Percentiles rank a stretch among this genome's conserved stretches.
phyloP scores from a whole-genome alignment of 2,113 vertebrate species.

The Andinoacara biseriatus region DNA sequence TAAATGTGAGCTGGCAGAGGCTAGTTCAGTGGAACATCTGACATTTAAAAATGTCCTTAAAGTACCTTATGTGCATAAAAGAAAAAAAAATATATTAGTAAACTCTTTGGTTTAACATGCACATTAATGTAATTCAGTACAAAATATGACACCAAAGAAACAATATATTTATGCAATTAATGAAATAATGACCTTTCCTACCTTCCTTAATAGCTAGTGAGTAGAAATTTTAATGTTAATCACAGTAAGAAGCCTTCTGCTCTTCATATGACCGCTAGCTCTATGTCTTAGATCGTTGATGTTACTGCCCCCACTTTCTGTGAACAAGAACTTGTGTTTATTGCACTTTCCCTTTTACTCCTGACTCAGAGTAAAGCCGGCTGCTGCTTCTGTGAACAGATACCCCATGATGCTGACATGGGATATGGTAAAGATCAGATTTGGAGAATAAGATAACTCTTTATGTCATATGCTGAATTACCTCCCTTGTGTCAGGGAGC shows the following conservation, averaged over 20 bases:
- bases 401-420: conserved; percentile 30
- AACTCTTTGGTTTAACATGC: conserved; percentile 83
- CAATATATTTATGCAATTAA: conserved; percentile 21
- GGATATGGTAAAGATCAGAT: conserved; percentile 40
- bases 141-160: conserved; percentile 33
- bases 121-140: conserved; percentile 51
- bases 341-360: conserved; percentile 73
- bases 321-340: conserved; percentile 54
- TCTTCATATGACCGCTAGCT: conserved; percentile 41
- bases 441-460: conserved; percentile 35
- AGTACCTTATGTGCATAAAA: conserved; percentile 60
- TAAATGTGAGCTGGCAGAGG: conserved; percentile 22
- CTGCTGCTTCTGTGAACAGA: conserved; percentile 48
- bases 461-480: conserved; percentile 31
- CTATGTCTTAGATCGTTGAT: conserved; percentile 15
- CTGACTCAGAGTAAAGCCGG: conserved; percentile 41
- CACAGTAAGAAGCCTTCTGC: conserved; percentile 56
- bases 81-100: conserved; percentile 36
- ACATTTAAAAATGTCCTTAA: conserved; percentile 40
- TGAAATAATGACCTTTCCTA: conserved; percentile 41
- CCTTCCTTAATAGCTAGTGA: conserved; percentile 28
- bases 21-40: conserved; percentile 22
- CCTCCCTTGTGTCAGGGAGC: conserved; percentile 38
- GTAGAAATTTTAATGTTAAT: conserved; percentile 47
- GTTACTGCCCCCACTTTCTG: conserved; percentile 3